Evolutionary conservation across 2,113 vertebrate species (phyloP).

Genomic region (Rhinogobius similis): DNA sequence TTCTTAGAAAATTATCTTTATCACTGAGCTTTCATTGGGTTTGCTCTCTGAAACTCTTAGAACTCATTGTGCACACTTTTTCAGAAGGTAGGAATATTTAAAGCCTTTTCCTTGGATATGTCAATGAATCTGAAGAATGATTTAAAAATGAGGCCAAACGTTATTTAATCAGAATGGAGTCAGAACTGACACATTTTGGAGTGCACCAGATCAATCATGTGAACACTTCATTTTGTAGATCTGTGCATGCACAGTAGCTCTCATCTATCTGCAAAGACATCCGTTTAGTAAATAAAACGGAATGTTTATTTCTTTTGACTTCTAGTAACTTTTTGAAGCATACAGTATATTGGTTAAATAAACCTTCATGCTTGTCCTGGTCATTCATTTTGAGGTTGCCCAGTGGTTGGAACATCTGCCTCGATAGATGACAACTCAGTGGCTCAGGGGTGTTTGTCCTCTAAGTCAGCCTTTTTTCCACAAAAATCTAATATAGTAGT

Average conservation of each 20-base stretch:
- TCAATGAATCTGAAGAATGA: constrained; percentile 37
- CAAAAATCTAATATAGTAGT: too few relatives aligned
- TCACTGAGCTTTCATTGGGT: constrained; percentile 40
- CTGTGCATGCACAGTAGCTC: constrained; percentile 5
- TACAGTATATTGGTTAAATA: too few relatives aligned
- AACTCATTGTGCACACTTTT: constrained; percentile 40
- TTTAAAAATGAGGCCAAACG: constrained; percentile 26
- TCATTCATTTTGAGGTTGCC: too few relatives aligned
- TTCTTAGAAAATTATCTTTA: constrained; percentile 54
- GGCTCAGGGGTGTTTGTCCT: too few relatives aligned
- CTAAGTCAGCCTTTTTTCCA: too few relatives aligned
- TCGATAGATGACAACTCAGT: too few relatives aligned
- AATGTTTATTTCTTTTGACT: too few relatives aligned
- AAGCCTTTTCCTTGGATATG: constrained; percentile 14
- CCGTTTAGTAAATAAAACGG: too few relatives aligned
- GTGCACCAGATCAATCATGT: constrained; percentile 31
- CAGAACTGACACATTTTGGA: constrained; percentile 18
- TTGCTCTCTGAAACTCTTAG: constrained; percentile 41
- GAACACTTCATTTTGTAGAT: constrained; percentile 17
- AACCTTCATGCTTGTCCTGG: too few relatives aligned
- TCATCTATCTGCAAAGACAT: too few relatives aligned
- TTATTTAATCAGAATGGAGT: constrained; percentile 55
- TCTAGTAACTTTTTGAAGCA: too few relatives aligned
- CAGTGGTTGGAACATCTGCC: too few relatives aligned
- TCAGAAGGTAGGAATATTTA: constrained; percentile 9